Evolutionary conservation across 1,140 invertebrate genomes (phyloP).

Genomic region (Sycobia sp.): DNA sequence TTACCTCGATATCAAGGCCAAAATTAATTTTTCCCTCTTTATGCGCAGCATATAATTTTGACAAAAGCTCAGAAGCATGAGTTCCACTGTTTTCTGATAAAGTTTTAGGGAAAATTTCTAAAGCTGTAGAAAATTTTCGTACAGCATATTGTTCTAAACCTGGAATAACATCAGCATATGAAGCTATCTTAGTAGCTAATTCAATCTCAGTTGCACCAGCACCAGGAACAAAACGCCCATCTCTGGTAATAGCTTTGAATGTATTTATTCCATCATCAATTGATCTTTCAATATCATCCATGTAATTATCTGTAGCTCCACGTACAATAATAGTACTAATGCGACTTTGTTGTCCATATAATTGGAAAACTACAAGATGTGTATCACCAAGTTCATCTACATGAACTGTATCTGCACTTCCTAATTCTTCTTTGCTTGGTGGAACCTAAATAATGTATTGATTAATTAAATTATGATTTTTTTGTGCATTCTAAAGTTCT

Average conservation of each 20-base stretch:
- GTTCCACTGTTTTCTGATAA: conserved; percentile 94
- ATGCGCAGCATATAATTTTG: conserved; percentile 90
- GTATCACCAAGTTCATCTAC: conserved; percentile 98
- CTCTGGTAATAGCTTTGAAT: conserved; percentile 80
- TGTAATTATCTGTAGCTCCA: conserved; percentile 96
- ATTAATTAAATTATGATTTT: too few relatives aligned
- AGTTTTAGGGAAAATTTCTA: conserved; percentile 90
- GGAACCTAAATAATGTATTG: conserved; percentile 65
- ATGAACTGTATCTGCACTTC: conserved; percentile 88
- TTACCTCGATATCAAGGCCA: conserved; percentile 89
- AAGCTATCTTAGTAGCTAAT: conserved; percentile 82
- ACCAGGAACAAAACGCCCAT: conserved; percentile 85
- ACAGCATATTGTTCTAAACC: conserved; percentile 98
- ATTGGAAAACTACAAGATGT: conserved; percentile 87
- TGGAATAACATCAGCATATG: conserved; percentile 88
- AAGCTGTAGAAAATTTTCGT: conserved; percentile 88
- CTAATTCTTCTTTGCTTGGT: conserved; percentile 89
- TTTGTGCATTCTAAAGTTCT: too few relatives aligned
- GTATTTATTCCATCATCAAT: conserved; percentile 99
- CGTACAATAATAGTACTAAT: conserved; percentile 93
- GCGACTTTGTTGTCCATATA: conserved; percentile 79
- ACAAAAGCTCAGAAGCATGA: conserved; percentile 85
- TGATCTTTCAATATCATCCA: conserved; percentile 98
- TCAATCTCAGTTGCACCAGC: conserved; percentile 96
- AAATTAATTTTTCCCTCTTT: conserved; percentile 82